Base-by-base conservation (phyloP, 2,888 invertebrate genomes). In the Pteria penguin region DNA sequence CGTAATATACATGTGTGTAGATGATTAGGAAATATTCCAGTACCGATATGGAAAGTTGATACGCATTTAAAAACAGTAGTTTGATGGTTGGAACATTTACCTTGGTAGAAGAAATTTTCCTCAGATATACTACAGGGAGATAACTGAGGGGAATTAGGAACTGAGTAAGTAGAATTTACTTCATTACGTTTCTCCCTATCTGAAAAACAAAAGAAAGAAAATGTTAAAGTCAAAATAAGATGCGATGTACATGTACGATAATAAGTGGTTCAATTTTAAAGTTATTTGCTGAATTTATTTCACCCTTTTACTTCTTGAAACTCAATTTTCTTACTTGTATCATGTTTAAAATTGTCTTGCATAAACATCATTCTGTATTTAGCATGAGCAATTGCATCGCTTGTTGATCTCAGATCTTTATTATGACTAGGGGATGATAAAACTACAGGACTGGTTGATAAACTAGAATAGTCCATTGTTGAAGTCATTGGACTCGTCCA, bases 361-460 rank as follows among this genome's bases (percentile, higher is more conserved):
- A 68, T 75, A 5, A 84, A 78, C 4, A 84, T 71, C 32, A 75
- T 75, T 63, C 81, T 84, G 31, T 81, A 76, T 61, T 82, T 84
- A 33, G 84, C 86, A 57, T 86, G 83, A 5, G 84, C 85, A 2
- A 83, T 84, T 1, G 80, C 84, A 11, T 77, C 61, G 0, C 86
- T 82, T 4, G 85, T 62, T 5, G 70, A 57, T 31, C 62, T 27
- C n/a, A 33, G 27, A 26, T 71, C 71, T 14, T 54, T 71, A 54
- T 52, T 61, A 5, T 61, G 71, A 4, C 32, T 24, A 4, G 69
- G 75, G 2, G 75, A 75, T 62, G 67, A 73, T 26, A 58, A 33
- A 0, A 60, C 32, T 32, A 72, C 69, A 3, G 76, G 72, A 26
- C 76, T 77, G 14, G 76, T 72, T 36, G 73, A 65, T 60, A 57